Evolutionary conservation across 1,140 invertebrate species (phyloP), one percentile per base, ranked within the genome.

Genomic region (Zaprionus nigranus): DNA sequence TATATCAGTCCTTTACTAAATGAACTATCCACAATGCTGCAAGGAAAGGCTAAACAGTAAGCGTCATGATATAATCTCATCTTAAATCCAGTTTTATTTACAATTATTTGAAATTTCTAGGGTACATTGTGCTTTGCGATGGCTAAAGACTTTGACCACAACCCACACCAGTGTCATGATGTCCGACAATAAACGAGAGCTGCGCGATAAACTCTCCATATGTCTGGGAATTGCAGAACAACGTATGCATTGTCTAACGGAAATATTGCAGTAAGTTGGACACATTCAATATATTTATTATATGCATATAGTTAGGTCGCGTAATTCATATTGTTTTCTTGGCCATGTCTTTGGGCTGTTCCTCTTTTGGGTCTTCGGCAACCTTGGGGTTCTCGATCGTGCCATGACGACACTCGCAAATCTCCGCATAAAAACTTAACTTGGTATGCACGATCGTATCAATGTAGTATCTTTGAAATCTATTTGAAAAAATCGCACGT

Each of bases 111-210:
- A 7, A 13, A 13, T 46, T 74, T 93, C 92, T 82, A 96, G 95
- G 81, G 94, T 95, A 75, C 93, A 94, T 86, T 94, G 93, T 68
- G 95, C 94, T 4, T 80, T 94, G 3, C 92, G 93, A 43, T 96
- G 96, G 96, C 75, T 96, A 28, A 94, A 94, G 81, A 77, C 92
- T 58, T 81, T 96, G 34, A 80, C 95, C n/a, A 91, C 93, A 62
- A 93, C 94, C 13, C 95, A 96, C 84, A 94, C 95, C 1, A 94
- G 94, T 62, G 93, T 95, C 59, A 78, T 96, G 17, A 93, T 96
- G 88, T 91, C 92, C 9, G 80, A 92, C 28, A 81, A 91, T n/a
- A 81, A 83, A 20, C 69, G 88, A 12, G 82, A 92, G 11, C 46
- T 93, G 6, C 73, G 82, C 6, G 79, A 88, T 9, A 93, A 94